Percentiles rank a stretch among this genome's conserved stretches.
Conservation (phyloP, 2,113 vertebrate species). For the Tor tambroides region DNA sequence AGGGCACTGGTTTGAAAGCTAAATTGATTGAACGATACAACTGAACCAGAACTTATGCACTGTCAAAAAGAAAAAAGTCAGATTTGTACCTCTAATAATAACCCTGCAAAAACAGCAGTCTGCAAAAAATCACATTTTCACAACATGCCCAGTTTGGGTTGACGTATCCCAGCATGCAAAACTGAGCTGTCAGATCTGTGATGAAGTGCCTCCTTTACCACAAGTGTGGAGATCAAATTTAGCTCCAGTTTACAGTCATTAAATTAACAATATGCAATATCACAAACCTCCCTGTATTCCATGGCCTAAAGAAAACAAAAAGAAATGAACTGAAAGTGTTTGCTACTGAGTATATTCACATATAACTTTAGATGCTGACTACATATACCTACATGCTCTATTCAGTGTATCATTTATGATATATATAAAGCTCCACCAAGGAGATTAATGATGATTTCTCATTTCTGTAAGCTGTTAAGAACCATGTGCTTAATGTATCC, state of each 20-base stretch:
- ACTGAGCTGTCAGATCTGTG: conserved; percentile 1
- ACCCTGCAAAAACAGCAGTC: conserved; percentile 22
- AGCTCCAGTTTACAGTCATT: neutral
- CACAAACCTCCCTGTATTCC: neutral
- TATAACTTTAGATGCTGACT: conserved; percentile 24
- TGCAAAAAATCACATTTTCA: conserved; percentile 21
- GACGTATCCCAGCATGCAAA: neutral
- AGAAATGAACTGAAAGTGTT: neutral
- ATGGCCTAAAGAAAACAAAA: neutral
- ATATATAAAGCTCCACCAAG: conserved; percentile 35
- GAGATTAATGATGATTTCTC: conserved; percentile 49
- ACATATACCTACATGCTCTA: neutral
- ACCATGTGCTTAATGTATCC: neutral
- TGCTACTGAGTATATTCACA: conserved; percentile 10
- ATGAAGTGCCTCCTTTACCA: neutral
- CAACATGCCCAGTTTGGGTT: conserved; percentile 4
- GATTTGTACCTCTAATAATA: conserved; percentile 25
- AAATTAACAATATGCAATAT: neutral
- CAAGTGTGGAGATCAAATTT: conserved; percentile 19
- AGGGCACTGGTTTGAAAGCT: neutral
- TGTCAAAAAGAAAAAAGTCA: neutral
- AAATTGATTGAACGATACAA: neutral
- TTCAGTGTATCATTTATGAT: conserved; percentile 27
- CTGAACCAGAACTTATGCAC: neutral
- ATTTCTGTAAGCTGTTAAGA: neutral